Conservation (phyloP, 2,113 vertebrate genomes). For the Anoura caudifer region DNA sequence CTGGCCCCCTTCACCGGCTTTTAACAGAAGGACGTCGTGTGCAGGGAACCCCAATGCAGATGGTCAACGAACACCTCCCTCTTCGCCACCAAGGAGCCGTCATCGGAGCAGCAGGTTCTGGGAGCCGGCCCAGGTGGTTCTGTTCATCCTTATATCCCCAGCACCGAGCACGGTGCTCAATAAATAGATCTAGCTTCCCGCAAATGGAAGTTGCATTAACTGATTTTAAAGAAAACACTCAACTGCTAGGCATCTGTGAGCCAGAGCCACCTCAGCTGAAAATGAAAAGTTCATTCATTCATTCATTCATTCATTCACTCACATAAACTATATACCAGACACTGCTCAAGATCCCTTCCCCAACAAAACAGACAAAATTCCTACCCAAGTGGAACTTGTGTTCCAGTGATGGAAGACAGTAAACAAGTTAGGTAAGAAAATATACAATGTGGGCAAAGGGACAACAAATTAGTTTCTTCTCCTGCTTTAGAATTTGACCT, state of each 20-base stretch:
- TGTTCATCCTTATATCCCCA: neutral
- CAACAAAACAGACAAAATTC: neutral
- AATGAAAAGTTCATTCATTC: neutral
- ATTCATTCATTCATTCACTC: neutral
- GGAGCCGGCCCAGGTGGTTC: too few species aligned
- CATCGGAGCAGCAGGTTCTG: neutral
- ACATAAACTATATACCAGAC: neutral
- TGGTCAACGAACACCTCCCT: neutral
- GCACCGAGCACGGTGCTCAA: neutral
- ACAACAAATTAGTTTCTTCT: neutral
- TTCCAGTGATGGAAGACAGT: neutral
- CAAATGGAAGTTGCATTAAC: neutral
- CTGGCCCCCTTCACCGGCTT: neutral
- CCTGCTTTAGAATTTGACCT: constrained; percentile 15
- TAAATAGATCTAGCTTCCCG: neutral
- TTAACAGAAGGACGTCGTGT: neutral
- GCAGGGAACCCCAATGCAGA: neutral
- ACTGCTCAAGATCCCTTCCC: neutral
- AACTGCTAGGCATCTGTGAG: neutral
- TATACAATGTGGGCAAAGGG: neutral
- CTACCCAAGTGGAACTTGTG: neutral
- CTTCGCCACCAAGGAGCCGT: neutral
- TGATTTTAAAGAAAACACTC: neutral
- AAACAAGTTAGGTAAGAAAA: neutral
- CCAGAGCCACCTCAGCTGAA: neutral